phyloP scores from a whole-genome alignment of 2,113 vertebrate species.

The Nycticryphes semicollaris region DNA sequence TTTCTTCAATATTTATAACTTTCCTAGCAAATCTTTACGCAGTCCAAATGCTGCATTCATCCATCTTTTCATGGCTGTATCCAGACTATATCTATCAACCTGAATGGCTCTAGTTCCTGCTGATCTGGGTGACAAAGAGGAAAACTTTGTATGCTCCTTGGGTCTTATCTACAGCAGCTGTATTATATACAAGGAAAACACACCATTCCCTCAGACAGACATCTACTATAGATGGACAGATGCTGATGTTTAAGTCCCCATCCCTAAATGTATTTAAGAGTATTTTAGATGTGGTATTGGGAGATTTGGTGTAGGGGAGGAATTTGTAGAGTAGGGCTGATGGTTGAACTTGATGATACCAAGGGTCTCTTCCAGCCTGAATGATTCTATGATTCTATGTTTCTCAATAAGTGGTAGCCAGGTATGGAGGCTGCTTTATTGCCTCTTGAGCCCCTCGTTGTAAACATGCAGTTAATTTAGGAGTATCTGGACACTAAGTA shows the following conservation, averaged over 20 bases:
- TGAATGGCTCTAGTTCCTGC: neutral
- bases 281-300: too few species aligned
- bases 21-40: neutral
- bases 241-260: neutral
- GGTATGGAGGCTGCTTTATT: neutral
- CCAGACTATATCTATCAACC: neutral
- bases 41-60: neutral
- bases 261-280: too few species aligned
- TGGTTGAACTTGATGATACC: too few species aligned
- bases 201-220: accelerated
- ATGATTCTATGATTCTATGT: neutral
- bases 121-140: neutral
- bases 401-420: neutral
- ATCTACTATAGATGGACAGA: neutral
- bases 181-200: neutral
- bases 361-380: too few species aligned
- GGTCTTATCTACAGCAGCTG: neutral
- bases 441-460: neutral
- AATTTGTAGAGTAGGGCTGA: too few species aligned
- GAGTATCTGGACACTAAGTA: neutral
- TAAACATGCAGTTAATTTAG: neutral
- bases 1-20: neutral
- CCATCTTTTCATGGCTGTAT: neutral
- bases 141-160: neutral
- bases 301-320: too few species aligned